Conservation (phyloP, 92 coral and sea anemone species). For the Hydrozoanthus gracilis region DNA sequence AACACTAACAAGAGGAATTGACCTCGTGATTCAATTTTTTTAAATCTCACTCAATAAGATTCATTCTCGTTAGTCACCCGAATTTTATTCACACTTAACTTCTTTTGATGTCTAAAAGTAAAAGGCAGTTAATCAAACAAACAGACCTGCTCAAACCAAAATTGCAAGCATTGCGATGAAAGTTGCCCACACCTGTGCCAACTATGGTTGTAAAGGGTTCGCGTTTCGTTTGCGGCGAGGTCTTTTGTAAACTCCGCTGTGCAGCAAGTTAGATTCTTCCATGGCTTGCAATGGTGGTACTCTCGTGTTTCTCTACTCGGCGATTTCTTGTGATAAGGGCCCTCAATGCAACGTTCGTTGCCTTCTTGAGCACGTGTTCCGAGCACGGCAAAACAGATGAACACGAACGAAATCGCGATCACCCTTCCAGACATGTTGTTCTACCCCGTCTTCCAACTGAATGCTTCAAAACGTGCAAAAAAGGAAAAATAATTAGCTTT, state of each 20-base stretch:
- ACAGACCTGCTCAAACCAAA: constrained; percentile 89
- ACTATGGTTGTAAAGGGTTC: constrained; percentile 78
- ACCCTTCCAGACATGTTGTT: not conserved
- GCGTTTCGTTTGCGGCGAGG: constrained; percentile 63
- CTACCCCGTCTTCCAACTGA: not conserved
- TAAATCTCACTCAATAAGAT: too few species aligned
- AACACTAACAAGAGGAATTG: too few species aligned
- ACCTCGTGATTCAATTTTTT: too few species aligned
- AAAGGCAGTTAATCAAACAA: not conserved
- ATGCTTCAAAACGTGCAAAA: not conserved
- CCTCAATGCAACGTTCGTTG: constrained; percentile 73
- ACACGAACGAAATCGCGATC: not conserved
- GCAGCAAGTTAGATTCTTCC: constrained; percentile 75
- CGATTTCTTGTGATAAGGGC: constrained; percentile 69
- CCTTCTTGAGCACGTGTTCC: not conserved
- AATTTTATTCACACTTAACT: too few species aligned
- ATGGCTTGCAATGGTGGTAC: constrained; percentile 75
- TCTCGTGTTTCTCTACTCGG: constrained; percentile 67
- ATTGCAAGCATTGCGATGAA: constrained; percentile 66
- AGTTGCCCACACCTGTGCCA: constrained; percentile 86
- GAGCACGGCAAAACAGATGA: not conserved
- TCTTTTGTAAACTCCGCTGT: constrained; percentile 76
- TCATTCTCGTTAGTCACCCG: too few species aligned
- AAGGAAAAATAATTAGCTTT: too few species aligned
- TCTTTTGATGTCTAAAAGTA: not conserved